Evolutionary conservation across 2,888 invertebrate species (phyloP).

Genomic region (Amiota communis): DNA sequence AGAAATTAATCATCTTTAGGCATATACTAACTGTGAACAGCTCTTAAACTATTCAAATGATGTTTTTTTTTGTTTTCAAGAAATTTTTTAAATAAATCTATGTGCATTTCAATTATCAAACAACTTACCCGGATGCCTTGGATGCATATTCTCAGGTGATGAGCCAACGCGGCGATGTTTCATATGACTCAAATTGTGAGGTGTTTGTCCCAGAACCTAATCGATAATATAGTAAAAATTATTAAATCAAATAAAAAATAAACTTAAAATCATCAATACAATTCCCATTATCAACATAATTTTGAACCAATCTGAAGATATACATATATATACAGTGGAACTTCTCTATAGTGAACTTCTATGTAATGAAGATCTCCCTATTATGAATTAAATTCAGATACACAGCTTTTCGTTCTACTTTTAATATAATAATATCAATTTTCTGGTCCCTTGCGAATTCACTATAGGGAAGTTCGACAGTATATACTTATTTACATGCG

Average conservation of each 20-base stretch:
- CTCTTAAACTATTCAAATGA: no score
- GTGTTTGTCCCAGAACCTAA: slow-evolving; percentile 72
- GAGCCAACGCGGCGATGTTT: slow-evolving; percentile 73
- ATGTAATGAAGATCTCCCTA: no score
- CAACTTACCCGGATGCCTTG: slow-evolving; percentile 68
- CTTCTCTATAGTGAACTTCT: no score
- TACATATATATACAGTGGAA: no score
- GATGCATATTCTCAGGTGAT: slow-evolving; percentile 73
- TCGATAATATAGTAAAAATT: slow-evolving; percentile 24
- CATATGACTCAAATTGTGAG: slow-evolving; percentile 67
- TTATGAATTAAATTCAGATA: no score
- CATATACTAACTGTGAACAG: no score
- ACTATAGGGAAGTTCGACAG: no score
- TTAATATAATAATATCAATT: no score
- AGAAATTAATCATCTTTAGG: no score
- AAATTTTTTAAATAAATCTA: not conserved
- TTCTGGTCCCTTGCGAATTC: no score
- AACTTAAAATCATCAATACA: not conserved
- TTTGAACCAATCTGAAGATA: slow-evolving; percentile 1
- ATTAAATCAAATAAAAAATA: slow-evolving; percentile 6
- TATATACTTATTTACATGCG: slow-evolving; percentile 14
- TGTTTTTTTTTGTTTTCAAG: not conserved
- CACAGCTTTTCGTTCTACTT: no score
- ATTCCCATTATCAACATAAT: slow-evolving; percentile 6
- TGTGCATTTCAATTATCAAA: not conserved